Conservation (phyloP, 2,113 vertebrate genomes). For the Burhinus bistriatus region DNA sequence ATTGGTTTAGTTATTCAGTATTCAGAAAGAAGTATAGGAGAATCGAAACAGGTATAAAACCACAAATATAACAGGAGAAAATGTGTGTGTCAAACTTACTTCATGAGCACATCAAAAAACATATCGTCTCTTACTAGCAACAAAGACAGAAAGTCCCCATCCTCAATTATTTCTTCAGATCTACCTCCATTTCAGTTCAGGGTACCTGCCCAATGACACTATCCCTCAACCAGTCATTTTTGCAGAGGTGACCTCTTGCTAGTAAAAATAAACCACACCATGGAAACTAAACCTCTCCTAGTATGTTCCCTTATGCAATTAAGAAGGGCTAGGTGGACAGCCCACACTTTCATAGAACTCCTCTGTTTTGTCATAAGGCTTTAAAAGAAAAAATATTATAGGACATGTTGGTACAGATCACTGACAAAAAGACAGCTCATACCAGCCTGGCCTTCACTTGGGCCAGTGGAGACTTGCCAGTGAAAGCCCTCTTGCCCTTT, state of each 20-base stretch:
- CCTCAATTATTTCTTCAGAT: not conserved
- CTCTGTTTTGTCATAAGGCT: not conserved
- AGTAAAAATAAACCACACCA: not conserved
- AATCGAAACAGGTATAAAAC: not conserved
- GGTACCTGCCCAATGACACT: fast-evolving
- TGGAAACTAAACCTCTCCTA: not conserved
- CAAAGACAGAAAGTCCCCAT: not conserved
- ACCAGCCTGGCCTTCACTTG: not conserved
- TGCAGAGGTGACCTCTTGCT: not conserved
- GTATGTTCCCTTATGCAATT: not conserved
- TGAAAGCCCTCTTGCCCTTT: not conserved
- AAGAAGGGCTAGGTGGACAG: not conserved
- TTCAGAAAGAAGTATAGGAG: not conserved
- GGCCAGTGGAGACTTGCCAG: not conserved
- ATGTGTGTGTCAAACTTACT: not conserved
- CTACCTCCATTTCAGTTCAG: not conserved
- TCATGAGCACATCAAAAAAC: not conserved
- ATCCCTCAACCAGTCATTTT: not conserved
- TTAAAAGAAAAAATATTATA: not conserved
- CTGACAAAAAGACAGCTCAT: not conserved
- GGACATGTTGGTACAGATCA: not conserved
- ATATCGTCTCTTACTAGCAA: not conserved
- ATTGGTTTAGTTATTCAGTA: not conserved
- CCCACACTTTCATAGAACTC: not conserved
- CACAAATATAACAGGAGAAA: not conserved